A percentile compares a stretch with the other conserved stretches of the same genome.
phyloP scores from a whole-genome alignment of 2,113 vertebrate species.

The Oceanodroma tethys region DNA sequence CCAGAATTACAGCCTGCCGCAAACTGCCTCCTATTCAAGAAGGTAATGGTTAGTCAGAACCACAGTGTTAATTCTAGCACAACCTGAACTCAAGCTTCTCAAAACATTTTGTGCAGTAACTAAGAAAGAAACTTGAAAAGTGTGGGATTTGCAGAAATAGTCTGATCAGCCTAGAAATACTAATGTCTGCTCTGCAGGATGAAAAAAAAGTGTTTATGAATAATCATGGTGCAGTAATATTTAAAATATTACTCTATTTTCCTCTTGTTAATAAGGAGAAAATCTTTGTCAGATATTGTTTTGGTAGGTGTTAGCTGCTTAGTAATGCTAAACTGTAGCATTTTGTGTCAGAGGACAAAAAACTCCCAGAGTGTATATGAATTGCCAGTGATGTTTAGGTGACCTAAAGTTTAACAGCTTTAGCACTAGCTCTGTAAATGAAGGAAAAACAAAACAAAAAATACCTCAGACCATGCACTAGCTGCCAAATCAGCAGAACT shows the following conservation, averaged over 20 bases:
- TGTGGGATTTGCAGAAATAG: background rate
- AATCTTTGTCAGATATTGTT: background rate
- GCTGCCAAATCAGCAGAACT: slow-evolving; percentile 8
- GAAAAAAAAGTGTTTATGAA: background rate
- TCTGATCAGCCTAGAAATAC: background rate
- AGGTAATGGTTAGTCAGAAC: slow-evolving; percentile 8
- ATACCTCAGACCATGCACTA: background rate
- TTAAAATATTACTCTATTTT: background rate
- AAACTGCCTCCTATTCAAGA: background rate
- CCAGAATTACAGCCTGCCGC: slow-evolving; percentile 31
- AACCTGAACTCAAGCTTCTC: background rate
- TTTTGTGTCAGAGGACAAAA: slow-evolving; percentile 13
- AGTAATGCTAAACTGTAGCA: background rate
- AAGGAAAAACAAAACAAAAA: slow-evolving; percentile 32
- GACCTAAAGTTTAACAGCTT: slow-evolving; percentile 37
- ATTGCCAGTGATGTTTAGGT: slow-evolving; percentile 3
- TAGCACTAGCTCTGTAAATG: slow-evolving; percentile 13
- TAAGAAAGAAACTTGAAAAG: background rate
- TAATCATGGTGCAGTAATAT: background rate
- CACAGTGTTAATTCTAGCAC: background rate
- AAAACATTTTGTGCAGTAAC: background rate
- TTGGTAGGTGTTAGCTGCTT: slow-evolving; percentile 13
- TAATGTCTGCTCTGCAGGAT: background rate
- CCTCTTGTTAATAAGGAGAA: background rate
- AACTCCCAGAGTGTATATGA: slow-evolving; percentile 8